Percentiles rank a stretch among this genome's conserved stretches.
Conservation (phyloP, 2,113 vertebrate genomes). For the Poeciliopsis turrubarensis region DNA sequence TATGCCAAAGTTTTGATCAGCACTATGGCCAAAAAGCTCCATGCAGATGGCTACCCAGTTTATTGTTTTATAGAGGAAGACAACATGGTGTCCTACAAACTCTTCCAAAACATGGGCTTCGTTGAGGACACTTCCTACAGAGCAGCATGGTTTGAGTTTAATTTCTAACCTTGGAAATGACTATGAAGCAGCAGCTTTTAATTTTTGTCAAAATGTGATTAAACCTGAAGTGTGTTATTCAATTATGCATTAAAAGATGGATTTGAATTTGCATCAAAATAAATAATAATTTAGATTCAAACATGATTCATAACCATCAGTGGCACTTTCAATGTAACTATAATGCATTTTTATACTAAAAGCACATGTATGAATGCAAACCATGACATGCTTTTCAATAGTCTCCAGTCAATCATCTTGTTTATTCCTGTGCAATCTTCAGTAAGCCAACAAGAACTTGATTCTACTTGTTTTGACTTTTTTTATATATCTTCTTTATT, state of each 20-base stretch:
- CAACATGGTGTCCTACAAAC: slow-evolving; percentile 65
- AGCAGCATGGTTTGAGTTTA: slow-evolving; percentile 61
- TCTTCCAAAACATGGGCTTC: slow-evolving; percentile 75
- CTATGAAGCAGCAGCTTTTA: neutral
- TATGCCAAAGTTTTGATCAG: slow-evolving; percentile 71
- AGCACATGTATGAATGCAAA: neutral
- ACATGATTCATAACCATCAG: too few species aligned
- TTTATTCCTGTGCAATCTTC: neutral
- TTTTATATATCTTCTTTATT: neutral
- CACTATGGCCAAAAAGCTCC: slow-evolving; percentile 63
- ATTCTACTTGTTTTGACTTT: neutral
- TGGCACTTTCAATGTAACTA: too few species aligned
- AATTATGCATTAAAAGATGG: neutral
- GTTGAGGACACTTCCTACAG: slow-evolving; percentile 62
- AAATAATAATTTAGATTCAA: neutral
- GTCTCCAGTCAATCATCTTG: neutral
- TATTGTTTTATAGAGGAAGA: slow-evolving; percentile 75
- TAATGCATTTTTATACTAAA: neutral
- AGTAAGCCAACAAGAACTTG: neutral
- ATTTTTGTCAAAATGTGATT: neutral
- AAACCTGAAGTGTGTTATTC: neutral
- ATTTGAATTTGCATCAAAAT: neutral
- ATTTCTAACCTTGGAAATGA: slow-evolving; percentile 8
- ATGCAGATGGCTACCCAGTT: slow-evolving; percentile 64
- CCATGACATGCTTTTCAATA: neutral